A percentile compares a stretch with the other conserved stretches of the same genome.
These are phyloP conservation scores for Synanthedon vespiformis DNA, from an alignment of 2,888 invertebrate genomes.

Conservation along the genomic window DNA sequence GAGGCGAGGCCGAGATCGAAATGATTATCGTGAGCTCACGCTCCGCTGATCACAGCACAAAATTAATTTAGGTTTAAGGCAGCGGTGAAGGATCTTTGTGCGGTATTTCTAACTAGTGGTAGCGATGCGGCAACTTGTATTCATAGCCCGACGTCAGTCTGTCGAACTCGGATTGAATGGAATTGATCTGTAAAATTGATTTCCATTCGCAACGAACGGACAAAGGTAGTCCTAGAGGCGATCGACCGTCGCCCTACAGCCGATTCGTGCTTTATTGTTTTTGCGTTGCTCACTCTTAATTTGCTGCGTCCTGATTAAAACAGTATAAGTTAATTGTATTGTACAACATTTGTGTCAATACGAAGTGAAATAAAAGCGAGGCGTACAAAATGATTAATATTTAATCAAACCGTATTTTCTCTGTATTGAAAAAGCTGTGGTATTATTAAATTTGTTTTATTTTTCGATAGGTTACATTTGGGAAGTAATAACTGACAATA, in stretches of 20 bases:
- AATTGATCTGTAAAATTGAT: constrained; percentile 51
- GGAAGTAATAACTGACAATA: no score
- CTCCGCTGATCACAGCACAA: constrained; percentile 50
- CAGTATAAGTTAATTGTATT: no score
- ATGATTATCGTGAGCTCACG: constrained; percentile 52
- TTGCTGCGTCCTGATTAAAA: no score
- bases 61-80: constrained; percentile 57
- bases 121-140: constrained; percentile 38
- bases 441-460: no score
- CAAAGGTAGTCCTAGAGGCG: constrained; percentile 18
- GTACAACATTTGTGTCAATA: no score
- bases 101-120: constrained; percentile 6
- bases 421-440: no score
- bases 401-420: no score
- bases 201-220: constrained; percentile 33
- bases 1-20: constrained; percentile 35
- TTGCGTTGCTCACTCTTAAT: no score
- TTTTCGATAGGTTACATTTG: no score
- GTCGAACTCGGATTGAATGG: constrained; percentile 21
- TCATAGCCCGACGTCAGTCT: constrained; percentile 31
- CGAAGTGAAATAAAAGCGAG: no score
- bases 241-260: neutral
- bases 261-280: no score
- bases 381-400: no score
- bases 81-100: constrained; percentile 12